Percentiles rank a stretch among this genome's conserved stretches.
Evolutionary conservation across 2,888 invertebrate species (phyloP).

Genomic region (Scrobipalpa atriplicella): DNA sequence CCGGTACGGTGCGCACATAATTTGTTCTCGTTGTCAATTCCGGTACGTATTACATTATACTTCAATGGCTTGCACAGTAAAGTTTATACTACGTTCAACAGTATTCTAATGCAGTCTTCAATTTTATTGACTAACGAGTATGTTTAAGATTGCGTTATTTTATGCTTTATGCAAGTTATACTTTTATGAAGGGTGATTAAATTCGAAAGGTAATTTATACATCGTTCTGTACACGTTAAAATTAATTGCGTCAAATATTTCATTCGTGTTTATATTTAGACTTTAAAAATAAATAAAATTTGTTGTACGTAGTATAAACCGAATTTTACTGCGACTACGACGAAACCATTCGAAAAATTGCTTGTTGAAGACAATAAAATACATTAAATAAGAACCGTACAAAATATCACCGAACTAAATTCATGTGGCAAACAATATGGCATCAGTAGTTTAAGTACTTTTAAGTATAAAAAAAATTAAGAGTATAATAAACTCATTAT

Average conservation of each 20-base stretch:
- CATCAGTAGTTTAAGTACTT: constrained; percentile 79
- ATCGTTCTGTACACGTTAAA: not conserved
- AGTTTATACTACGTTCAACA: constrained; percentile 22
- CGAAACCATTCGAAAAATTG: constrained; percentile 45
- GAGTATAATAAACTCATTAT: constrained; percentile 34
- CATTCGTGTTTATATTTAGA: not conserved
- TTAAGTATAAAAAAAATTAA: constrained; percentile 55
- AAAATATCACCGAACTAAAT: constrained; percentile 78
- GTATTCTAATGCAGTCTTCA: not conserved
- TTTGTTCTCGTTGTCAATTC: too few relatives aligned
- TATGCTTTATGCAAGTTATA: too few relatives aligned
- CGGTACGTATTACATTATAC: too few relatives aligned
- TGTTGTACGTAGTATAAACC: constrained; percentile 9
- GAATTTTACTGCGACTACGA: constrained; percentile 3
- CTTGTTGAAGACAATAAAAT: constrained; percentile 57
- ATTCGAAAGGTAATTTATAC: too few relatives aligned
- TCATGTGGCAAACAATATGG: constrained; percentile 81
- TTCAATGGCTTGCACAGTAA: not conserved
- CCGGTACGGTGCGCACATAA: too few relatives aligned
- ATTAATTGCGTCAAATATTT: not conserved
- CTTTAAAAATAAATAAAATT: not conserved
- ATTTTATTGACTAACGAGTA: not conserved
- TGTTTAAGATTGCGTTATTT: not conserved
- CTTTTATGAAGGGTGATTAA: too few relatives aligned
- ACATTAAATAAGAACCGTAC: constrained; percentile 63